Percentiles rank a stretch among this genome's conserved stretches.
Evolutionary conservation across 2,113 vertebrate genomes (phyloP).

Genomic region (Murina feae): DNA sequence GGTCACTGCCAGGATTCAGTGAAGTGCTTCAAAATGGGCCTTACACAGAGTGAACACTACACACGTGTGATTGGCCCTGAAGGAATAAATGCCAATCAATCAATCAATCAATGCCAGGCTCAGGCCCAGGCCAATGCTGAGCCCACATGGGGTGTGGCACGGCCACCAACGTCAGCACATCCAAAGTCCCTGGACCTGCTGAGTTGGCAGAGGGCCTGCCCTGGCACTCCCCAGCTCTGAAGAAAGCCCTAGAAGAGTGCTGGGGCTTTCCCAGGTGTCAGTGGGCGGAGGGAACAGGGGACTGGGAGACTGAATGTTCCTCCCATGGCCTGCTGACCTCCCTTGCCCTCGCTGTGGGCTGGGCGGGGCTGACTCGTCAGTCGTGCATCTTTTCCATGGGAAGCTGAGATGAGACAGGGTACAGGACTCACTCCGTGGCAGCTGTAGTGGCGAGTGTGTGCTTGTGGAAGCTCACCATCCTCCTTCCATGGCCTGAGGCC

Average conservation of each 20-base stretch:
- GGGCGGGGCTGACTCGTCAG: neutral
- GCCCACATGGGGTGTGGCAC: neutral
- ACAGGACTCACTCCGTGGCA: neutral
- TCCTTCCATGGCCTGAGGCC: neutral
- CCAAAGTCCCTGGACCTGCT: constrained; percentile 39
- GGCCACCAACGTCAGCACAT: neutral
- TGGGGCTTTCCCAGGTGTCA: neutral
- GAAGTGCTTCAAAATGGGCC: neutral
- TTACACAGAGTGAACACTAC: neutral
- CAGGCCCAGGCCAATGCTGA: neutral
- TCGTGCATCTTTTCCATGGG: neutral
- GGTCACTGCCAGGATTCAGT: neutral
- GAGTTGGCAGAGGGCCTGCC: neutral
- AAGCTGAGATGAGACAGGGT: fast-evolving
- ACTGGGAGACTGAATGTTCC: neutral
- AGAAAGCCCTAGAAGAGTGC: constrained; percentile 7
- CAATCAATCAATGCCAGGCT: neutral
- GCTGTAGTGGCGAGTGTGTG: neutral
- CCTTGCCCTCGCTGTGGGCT: neutral
- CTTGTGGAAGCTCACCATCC: neutral
- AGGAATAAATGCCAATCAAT: neutral
- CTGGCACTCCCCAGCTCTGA: neutral
- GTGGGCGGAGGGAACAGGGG: neutral
- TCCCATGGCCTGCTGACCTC: no score
- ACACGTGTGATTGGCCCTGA: neutral